These are phyloP conservation scores for Semnornis frantzii DNA, from an alignment of 2,113 vertebrate species.

Conservation along the genomic window DNA sequence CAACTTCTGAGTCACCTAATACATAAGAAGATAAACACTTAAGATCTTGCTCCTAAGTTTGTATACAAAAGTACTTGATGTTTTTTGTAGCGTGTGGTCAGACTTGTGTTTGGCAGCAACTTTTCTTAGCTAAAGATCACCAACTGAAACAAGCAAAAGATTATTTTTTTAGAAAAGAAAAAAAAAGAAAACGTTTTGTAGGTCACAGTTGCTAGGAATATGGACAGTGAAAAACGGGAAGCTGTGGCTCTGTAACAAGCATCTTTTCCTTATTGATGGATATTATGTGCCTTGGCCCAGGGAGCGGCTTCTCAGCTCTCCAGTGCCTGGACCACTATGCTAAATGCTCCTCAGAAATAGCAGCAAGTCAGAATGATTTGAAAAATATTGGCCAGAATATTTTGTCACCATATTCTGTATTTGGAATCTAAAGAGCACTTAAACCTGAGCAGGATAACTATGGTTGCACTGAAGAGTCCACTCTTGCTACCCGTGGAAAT, in stretches of 20 bases:
- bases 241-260: not conserved
- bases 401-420: not conserved
- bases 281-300: not conserved
- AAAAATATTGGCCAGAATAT: not conserved
- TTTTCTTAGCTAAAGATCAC: not conserved
- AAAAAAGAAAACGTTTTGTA: not conserved
- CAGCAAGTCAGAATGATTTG: not conserved
- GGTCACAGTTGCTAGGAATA: not conserved
- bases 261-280: not conserved
- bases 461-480: slow-evolving; percentile 23
- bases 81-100: not conserved
- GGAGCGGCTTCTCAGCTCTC: not conserved
- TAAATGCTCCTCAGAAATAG: not conserved
- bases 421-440: slow-evolving; percentile 39
- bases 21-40: not conserved
- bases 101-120: not conserved
- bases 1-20: not conserved
- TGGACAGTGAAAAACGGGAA: not conserved
- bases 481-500: slow-evolving; percentile 36
- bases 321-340: not conserved
- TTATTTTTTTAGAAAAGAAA: not conserved
- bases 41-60: not conserved
- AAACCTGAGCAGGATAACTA: not conserved
- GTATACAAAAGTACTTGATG: not conserved
- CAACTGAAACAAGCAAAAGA: not conserved